Conservation (phyloP, 2,797 vertebrate genomes). For the Falco peregrinus region DNA sequence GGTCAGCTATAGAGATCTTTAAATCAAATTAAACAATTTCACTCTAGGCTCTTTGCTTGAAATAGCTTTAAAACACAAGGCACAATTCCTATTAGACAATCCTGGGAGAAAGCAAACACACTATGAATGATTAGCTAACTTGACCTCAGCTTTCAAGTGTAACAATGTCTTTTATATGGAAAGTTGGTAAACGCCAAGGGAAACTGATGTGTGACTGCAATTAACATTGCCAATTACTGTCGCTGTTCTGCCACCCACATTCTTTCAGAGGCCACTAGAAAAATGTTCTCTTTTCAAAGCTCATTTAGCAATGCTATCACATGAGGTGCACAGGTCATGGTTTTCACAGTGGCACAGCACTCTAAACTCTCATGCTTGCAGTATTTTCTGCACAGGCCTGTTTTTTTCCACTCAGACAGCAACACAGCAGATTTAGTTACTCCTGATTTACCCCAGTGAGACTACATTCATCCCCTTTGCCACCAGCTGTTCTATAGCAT, state of each 20-base stretch:
- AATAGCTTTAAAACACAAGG: slow-evolving; percentile 22
- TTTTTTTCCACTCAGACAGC: background rate
- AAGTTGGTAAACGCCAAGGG: slow-evolving; percentile 50
- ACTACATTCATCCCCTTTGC: background rate
- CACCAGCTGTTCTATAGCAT: background rate
- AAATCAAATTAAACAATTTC: background rate
- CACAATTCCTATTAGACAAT: slow-evolving; percentile 45
- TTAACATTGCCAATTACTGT: slow-evolving; percentile 56
- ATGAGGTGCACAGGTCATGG: slow-evolving; percentile 21
- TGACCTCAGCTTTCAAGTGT: slow-evolving; percentile 38
- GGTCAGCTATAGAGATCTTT: background rate
- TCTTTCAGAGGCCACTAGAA: slow-evolving; percentile 46
- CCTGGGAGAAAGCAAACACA: slow-evolving; percentile 47
- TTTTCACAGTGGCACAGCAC: background rate
- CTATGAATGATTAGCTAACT: slow-evolving; percentile 68
- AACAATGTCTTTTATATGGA: slow-evolving; percentile 57
- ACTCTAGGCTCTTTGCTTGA: background rate
- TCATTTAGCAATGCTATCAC: slow-evolving; percentile 36
- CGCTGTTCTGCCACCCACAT: background rate
- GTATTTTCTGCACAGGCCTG: slow-evolving; percentile 7
- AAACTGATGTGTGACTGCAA: slow-evolving; percentile 60
- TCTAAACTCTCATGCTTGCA: slow-evolving; percentile 16
- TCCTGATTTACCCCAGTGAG: background rate
- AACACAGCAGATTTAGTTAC: background rate
- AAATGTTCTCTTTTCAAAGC: slow-evolving; percentile 37